Conservation (phyloP, 2,797 vertebrate genomes). For the Sebastes diaconus region DNA sequence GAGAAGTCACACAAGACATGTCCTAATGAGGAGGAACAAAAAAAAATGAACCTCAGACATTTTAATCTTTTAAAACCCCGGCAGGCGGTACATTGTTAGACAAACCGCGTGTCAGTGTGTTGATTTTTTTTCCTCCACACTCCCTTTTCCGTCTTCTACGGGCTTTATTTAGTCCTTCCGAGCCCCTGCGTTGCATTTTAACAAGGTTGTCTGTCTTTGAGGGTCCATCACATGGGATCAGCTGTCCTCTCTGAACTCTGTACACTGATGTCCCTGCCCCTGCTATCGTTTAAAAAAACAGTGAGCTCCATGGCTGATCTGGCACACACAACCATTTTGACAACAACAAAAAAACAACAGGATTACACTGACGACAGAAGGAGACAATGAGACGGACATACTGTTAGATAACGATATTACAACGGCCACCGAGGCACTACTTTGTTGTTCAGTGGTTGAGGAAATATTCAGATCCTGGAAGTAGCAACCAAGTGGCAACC, state of each 20-base stretch:
- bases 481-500: background rate
- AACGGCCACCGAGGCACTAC: background rate
- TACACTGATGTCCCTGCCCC: background rate
- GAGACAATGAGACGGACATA: background rate
- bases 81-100: conserved; percentile 81
- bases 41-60: conserved; percentile 73
- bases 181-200: conserved; percentile 70
- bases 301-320: background rate
- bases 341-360: background rate
- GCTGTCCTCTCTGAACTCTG: conserved; percentile 58
- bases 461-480: background rate
- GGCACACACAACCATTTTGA: background rate
- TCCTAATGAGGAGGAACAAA: conserved; percentile 80
- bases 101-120: conserved; percentile 75
- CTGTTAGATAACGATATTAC: background rate
- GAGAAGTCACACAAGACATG: conserved; percentile 77
- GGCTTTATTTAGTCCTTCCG: conserved; percentile 73
- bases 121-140: conserved; percentile 65
- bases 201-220: conserved; percentile 77
- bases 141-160: conserved; percentile 35
- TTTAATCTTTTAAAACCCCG: conserved; percentile 82
- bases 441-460: background rate
- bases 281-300: background rate
- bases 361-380: background rate
- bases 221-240: conserved; percentile 70